phyloP scores from a whole-genome alignment of 1,140 invertebrate genomes.

The Saccostrea cuccullata region DNA sequence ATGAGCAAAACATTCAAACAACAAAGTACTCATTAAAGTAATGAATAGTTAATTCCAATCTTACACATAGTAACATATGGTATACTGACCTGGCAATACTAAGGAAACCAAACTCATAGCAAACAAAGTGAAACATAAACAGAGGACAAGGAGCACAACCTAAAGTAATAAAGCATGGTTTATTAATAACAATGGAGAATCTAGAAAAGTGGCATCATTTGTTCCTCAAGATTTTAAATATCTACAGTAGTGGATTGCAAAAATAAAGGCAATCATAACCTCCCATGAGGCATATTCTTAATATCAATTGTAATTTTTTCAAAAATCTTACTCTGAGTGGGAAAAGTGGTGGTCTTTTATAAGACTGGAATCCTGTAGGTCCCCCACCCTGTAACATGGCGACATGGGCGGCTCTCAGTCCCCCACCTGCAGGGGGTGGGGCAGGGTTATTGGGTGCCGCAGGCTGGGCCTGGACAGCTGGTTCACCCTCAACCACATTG shows the following conservation, averaged over 20 bases:
- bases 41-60: background rate
- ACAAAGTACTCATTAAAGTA: background rate
- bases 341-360: slow-evolving; percentile 91
- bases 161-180: slow-evolving; percentile 63
- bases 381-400: slow-evolving; percentile 80
- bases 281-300: too few species aligned
- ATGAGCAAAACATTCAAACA: background rate
- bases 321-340: slow-evolving; percentile 83
- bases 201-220: too few species aligned
- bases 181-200: too few species aligned
- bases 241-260: too few species aligned
- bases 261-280: too few species aligned
- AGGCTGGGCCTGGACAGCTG: slow-evolving; percentile 56
- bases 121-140: slow-evolving; percentile 92
- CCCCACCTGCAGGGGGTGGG: slow-evolving; percentile 60
- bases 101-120: slow-evolving; percentile 89
- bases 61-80: background rate
- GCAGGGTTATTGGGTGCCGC: slow-evolving; percentile 50
- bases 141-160: slow-evolving; percentile 85
- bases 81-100: slow-evolving; percentile 86
- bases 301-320: too few species aligned
- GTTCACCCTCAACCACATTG: slow-evolving; percentile 64
- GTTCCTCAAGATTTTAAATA: too few species aligned
- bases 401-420: slow-evolving; percentile 81
- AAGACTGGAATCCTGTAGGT: slow-evolving; percentile 90